These are phyloP conservation scores for Desmodus rotundus DNA, from an alignment of 2,113 vertebrate genomes.

Conservation along the genomic window DNA sequence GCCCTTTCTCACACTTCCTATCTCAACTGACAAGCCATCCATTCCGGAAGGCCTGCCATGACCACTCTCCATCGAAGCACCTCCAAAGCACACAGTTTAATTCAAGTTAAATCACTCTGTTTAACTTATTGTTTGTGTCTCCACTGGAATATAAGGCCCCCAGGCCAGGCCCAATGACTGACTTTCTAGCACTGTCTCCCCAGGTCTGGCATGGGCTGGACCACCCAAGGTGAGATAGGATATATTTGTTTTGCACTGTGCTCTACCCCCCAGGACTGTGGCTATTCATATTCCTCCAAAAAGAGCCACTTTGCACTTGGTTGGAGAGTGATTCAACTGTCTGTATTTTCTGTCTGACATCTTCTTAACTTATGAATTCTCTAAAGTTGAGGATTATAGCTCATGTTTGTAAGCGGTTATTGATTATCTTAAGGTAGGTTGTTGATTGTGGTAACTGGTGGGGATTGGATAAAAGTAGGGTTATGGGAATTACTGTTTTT, in stretches of 20 bases:
- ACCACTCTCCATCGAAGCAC: too few species aligned
- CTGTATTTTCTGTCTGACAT: not conserved
- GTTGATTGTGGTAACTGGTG: not conserved
- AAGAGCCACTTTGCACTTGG: not conserved
- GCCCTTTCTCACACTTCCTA: not conserved
- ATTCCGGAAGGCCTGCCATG: not conserved
- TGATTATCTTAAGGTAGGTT: not conserved
- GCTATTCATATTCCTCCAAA: not conserved
- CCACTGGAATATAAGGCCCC: not conserved
- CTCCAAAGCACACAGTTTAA: not conserved
- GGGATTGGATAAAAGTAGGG: not conserved
- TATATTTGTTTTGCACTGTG: not conserved
- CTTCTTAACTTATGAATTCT: not conserved
- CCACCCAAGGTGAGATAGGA: not conserved
- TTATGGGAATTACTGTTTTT: not conserved
- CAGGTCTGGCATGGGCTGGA: not conserved
- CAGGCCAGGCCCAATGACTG: not conserved
- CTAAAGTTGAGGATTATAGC: not conserved
- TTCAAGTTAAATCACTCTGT: not conserved
- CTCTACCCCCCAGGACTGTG: not conserved
- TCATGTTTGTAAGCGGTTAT: not conserved
- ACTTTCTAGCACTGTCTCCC: not conserved
- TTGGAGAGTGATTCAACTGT: not conserved
- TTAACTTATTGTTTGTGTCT: not conserved
- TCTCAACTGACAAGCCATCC: not conserved